Base-by-base conservation (phyloP, 2,888 invertebrate species). In the Lochmaea crataegi region DNA sequence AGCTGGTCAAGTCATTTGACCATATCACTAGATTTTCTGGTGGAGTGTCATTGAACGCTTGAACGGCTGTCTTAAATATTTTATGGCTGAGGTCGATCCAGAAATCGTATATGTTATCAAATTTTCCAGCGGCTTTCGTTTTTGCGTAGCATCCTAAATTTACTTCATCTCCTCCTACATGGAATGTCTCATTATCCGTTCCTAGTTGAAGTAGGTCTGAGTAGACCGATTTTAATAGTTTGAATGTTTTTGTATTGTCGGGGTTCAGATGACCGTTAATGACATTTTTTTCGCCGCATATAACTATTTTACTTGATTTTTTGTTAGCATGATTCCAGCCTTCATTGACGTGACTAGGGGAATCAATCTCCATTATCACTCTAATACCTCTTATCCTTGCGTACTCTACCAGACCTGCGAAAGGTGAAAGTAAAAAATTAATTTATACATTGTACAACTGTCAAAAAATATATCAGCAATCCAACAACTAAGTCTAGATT, bases 281-380 rank as follows among this genome's bases (percentile, higher is more conserved):
- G 0, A 93, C 92, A 80, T 93, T 92, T 65, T 91, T 90, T 84
- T 94, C 93, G 18, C 94, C 89, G 84, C 94, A 94, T 77, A 94
- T 88, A 22, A 93, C 92, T 57, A 94, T 86, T 71, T 92, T 91
- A 7, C 69, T 75, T 26, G 53, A 48, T 22, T 41, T 63, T 14
- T 94, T 93, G 64, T 91, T 90, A 94, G 94, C 94, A 1, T 94
- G 93, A 65, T 91, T 90, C 94, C 94, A 95, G 1, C 94, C 94
- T 78, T 92, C 92, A 12, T 94, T 93, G 1, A 93, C 93, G 85
- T 96, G 96, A 51, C 94, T 94, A 2, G 97, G 97, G 18, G 95
- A 93, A 86, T 96, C 96, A 72, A 96, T 91, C 87, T 97, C 97
- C 0, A 96, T 90, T 71, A 97, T 87, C 11, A 96, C 92, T 79